Evolutionary conservation across 2,113 vertebrate genomes (phyloP), one percentile per base, ranked within the genome.

Genomic region (Rhipidura dahli): DNA sequence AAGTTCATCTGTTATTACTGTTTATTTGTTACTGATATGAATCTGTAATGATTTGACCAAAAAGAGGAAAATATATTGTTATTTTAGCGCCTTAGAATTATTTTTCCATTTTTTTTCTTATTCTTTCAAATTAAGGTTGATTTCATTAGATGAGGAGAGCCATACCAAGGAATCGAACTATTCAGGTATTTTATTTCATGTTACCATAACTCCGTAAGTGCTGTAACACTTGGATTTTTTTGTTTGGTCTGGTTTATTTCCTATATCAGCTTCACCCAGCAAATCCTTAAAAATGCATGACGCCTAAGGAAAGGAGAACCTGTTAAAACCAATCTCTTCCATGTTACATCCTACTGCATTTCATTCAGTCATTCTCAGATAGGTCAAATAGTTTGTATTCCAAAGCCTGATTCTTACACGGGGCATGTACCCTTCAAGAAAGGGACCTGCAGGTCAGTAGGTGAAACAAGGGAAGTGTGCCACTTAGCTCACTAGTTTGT

Each of bases 81-180:
- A 37, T 88, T 85, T 20, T 64, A 16, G 53, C 47, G 10, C 12
- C 15, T 70, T 77, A 54, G 33, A 85, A 78, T 91, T 64, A 21
- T 78, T 83, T 92, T n/a, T 22, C 64, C 33, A 13, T 1, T 54
- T 61, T 84, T 66, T 82, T 91, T 87, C 69, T 81, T 90, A 30
- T 59, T 83, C 80, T 94, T 95, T 87, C 56, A 69, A 95, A 97
- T 97, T 35, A 91, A 99, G 99, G 96, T 98, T 99, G 93, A 98
- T 99, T 98, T 98, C 98, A 61, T 96, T 99, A 83, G 98, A 96
- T 35, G 98, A 98, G 42, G 98, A 98, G 92, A 98, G 96, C 95
- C 96, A 96, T 87, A 96, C 81, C 53, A 94, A 98, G 73, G 98
- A 98, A 82, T 95, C 94, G 3, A 63, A 70, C 50, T 94, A 70